Evolutionary conservation across 2,888 invertebrate species (phyloP), one percentile per base, ranked within the genome.

Genomic region (Tigriopus californicus): DNA sequence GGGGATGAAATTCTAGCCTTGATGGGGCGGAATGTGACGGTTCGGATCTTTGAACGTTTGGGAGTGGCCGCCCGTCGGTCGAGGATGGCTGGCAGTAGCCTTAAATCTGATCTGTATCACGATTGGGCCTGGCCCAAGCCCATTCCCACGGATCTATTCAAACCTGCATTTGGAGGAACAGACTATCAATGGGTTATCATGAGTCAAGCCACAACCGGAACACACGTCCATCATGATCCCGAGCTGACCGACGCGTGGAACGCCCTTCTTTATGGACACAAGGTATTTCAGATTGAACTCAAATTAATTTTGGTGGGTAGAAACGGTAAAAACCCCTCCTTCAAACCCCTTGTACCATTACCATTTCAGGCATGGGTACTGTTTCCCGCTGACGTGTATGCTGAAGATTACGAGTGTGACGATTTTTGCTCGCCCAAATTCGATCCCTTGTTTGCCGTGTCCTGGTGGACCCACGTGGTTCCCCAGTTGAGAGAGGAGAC

Each of bases 161-260:
- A 52, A 13, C 20, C 15, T 25, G 25, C 24, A 1, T 25, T 52
- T 15, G 33, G 25, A 18, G 25, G 33, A 1, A 52, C 52, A 1
- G 52, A 52, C 33, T 52, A 52, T 20, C 15, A 24, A 25, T 52
- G 52, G 52, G n/a, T 52, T 15, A 52, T 52, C 15, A 52, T 52
- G 52, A 40, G 52, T 25, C 15, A 40, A 10, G 52, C 52, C 15
- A 40, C 25, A 8, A 25, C 52, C 22, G 52, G 52, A 13, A 52
- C 52, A 52, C 22, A 52, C 33, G 15, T 52, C 15, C 52, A 52
- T 20, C 24, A 24, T 13, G 52, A 52, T 20, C 52, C 52, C 15
- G 52, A 52, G 13, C 25, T 52, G 24, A 52, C 52, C 1, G 52
- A 52, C 22, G 52, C 52, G 2, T 52, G 52, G 52, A 52, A 52